Percentiles rank a stretch among this genome's conserved stretches.
phyloP scores from a whole-genome alignment of 2,113 vertebrate genomes.

The Uria aalge region DNA sequence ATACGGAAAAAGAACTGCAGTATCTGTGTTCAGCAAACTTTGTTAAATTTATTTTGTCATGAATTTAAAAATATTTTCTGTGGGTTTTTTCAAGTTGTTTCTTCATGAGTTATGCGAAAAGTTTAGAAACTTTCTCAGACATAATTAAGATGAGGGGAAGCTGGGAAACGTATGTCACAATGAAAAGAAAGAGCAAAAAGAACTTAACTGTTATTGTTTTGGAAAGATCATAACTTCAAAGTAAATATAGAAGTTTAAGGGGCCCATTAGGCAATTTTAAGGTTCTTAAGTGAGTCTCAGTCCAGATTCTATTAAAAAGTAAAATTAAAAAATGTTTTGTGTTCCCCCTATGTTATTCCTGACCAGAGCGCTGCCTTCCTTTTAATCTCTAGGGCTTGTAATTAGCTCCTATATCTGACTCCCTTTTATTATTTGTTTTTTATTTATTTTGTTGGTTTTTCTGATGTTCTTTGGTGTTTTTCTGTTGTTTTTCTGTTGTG shows the following conservation, averaged over 20 bases:
- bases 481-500: neutral
- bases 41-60: neutral
- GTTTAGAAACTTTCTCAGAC: neutral
- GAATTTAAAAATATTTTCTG: neutral
- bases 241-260: neutral
- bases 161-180: neutral
- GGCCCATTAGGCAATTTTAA: accelerated
- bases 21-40: neutral
- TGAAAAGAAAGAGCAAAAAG: neutral
- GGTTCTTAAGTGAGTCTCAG: neutral
- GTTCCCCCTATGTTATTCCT: neutral
- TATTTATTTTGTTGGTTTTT: no score
- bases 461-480: neutral
- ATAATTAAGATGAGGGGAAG: neutral
- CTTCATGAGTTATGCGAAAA: neutral
- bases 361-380: neutral
- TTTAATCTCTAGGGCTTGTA: neutral
- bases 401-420: neutral
- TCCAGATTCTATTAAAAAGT: neutral
- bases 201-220: neutral
- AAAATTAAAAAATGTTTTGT: neutral
- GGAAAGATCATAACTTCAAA: neutral
- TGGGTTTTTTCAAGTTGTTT: neutral
- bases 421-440: neutral
- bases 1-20: neutral